Base-by-base conservation (phyloP, 1,140 invertebrate genomes). In the Cyclargus thomasi region DNA sequence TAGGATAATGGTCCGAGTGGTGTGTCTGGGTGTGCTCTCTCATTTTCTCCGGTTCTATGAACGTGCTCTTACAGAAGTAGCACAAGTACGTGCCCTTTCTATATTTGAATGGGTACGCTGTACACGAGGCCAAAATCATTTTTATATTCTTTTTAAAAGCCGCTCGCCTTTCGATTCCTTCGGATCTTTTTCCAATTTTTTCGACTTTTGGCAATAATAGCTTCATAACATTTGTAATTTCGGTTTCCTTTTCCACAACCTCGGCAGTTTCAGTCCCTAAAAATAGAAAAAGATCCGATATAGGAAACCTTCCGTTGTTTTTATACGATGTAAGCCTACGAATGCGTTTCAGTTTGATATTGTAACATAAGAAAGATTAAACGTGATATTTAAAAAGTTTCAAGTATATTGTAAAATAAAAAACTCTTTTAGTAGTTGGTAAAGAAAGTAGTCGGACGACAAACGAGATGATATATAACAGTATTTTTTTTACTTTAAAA, bases 271-370 rank as follows among this genome's bases (percentile, higher is more conserved):
- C 83, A 75, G 77, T 80, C 80, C 86, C 86, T 89, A 89, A 87
- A 89, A 89, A 89, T 87, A 89, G 80, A 87, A 89, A 88, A 89
- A 87, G 57, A 81, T 74, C 82, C 78, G 71, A 85, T 86, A 81
- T 80, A 85, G 78, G 76, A 64, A 76, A 23, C 35, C 20, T 47
- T 47, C 39, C 14, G 39, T 14, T 16, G 10, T 47, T 47, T 47
- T 47, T 11, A 47, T 16, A 47, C 14, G 11, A 47, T 47, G 29
- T 29, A 29, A 29, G 5, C 29, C 8, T 29, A 29, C 29, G 8
- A 29, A 29, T 29, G 29, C 29, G 29, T 29, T 29, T 5, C 5
- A 29, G 5, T 29, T 29, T 4, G 29, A 29, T 29, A 29, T 29
- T 29, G 29, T 29, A 29, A 29, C 0, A 29, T 29, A 0, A 29